Evolutionary conservation across 2,113 vertebrate genomes (phyloP).

Genomic region (Eurystomus gularis): DNA sequence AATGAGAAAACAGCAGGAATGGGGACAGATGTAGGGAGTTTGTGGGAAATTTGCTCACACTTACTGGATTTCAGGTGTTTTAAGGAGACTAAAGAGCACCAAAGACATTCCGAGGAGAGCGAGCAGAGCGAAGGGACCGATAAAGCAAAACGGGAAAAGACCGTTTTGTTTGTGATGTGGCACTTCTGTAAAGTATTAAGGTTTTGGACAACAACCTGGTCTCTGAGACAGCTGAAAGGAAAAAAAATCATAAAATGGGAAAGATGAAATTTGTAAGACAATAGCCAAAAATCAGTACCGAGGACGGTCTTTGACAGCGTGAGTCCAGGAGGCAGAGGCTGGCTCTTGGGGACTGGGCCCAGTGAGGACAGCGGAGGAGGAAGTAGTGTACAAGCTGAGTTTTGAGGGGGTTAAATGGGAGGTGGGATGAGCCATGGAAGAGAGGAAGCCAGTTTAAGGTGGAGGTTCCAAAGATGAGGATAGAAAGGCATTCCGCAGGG

Average conservation of each 20-base stretch:
- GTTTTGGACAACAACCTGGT: too few relatives aligned
- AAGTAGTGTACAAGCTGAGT: neutral
- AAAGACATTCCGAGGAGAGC: neutral
- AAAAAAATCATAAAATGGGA: fast-evolving
- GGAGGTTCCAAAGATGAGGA: neutral
- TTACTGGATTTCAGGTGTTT: neutral
- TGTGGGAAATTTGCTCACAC: neutral
- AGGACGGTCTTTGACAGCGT: too few relatives aligned
- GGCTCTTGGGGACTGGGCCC: neutral
- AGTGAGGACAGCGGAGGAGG: fast-evolving
- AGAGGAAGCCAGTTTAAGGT: neutral
- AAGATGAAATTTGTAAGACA: fast-evolving
- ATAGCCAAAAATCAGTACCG: neutral
- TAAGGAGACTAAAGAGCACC: neutral
- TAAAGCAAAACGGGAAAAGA: neutral
- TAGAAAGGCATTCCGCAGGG: neutral
- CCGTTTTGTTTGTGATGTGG: neutral
- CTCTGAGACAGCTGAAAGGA: neutral
- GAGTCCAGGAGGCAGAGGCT: neutral
- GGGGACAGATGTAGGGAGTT: neutral
- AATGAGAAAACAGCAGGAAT: neutral
- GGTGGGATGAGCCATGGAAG: too few relatives aligned
- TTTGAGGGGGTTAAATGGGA: neutral
- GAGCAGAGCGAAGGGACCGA: neutral
- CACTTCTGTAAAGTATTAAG: fast-evolving